A percentile compares a stretch with the other conserved stretches of the same genome.
These are phyloP conservation scores for Ovibos moschatus DNA, from an alignment of 2,113 vertebrate genomes.

Conservation along the genomic window DNA sequence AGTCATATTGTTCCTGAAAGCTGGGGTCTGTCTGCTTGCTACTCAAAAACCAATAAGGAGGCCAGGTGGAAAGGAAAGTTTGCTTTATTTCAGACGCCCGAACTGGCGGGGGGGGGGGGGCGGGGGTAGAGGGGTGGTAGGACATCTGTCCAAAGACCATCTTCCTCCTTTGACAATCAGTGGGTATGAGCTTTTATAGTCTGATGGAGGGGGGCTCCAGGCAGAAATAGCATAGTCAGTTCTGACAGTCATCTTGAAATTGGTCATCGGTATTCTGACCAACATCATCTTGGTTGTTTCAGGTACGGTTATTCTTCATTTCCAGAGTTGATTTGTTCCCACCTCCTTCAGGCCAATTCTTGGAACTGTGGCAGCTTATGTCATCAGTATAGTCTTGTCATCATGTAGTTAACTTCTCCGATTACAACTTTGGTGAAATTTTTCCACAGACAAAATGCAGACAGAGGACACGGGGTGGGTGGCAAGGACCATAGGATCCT, in stretches of 20 bases:
- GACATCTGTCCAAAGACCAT: background rate
- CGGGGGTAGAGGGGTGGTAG: background rate
- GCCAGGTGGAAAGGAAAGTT: background rate
- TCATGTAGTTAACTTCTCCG: background rate
- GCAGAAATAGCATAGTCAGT: background rate
- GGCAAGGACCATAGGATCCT: background rate
- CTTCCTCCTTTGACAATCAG: background rate
- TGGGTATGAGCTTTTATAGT: background rate
- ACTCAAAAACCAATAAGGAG: background rate
- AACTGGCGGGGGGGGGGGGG: fast-evolving
- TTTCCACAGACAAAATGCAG: background rate
- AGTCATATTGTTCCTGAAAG: background rate
- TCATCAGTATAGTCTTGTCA: background rate
- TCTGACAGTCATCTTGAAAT: background rate
- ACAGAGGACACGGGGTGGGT: background rate
- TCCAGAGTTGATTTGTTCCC: background rate
- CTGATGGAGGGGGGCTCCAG: background rate
- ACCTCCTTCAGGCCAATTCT: background rate
- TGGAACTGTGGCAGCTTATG: background rate
- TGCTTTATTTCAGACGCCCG: fast-evolving
- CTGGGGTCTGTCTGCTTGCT: background rate
- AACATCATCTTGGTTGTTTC: background rate
- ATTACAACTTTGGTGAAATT: background rate
- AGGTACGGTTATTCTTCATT: background rate
- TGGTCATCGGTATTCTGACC: background rate